phyloP scores from a whole-genome alignment of 2,113 vertebrate genomes.

The Pao palembangensis region DNA sequence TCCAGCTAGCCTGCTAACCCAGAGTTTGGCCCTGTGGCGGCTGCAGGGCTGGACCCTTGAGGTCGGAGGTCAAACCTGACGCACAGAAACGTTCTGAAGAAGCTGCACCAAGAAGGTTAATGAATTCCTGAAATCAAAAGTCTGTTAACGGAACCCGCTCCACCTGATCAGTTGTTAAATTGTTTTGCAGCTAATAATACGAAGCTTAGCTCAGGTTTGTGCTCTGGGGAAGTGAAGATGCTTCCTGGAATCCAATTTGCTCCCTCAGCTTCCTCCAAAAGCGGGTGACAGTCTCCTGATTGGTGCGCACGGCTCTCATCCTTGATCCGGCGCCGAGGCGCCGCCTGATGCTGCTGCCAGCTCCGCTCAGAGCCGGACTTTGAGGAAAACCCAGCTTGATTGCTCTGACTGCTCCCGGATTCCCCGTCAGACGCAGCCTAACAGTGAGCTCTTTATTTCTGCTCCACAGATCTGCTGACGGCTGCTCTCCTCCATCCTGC shows the following conservation, averaged over 20 bases:
- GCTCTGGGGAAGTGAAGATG: slow-evolving; percentile 40
- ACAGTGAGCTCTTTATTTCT: slow-evolving; percentile 22
- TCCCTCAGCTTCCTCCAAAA: not conserved
- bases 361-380: no score
- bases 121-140: slow-evolving; percentile 11
- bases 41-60: no score
- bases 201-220: slow-evolving; percentile 11
- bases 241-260: slow-evolving; percentile 54
- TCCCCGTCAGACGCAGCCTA: slow-evolving; percentile 15
- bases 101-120: slow-evolving; percentile 11
- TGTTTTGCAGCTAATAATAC: slow-evolving; percentile 3
- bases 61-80: slow-evolving; percentile 31
- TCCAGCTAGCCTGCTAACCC: slow-evolving; percentile 46
- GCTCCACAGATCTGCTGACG: slow-evolving; percentile 43
- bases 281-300: no score
- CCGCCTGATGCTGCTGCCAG: no score
- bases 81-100: not conserved
- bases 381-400: not conserved
- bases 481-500: slow-evolving; percentile 12
- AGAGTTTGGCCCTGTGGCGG: no score
- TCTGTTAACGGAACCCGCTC: slow-evolving; percentile 5
- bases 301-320: no score
- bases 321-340: no score
- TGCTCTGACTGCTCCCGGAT: not conserved
- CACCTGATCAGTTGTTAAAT: slow-evolving; percentile 12